Evolutionary conservation across 2,797 vertebrate genomes (phyloP).

Genomic region (Zenarchopterus dispar): DNA sequence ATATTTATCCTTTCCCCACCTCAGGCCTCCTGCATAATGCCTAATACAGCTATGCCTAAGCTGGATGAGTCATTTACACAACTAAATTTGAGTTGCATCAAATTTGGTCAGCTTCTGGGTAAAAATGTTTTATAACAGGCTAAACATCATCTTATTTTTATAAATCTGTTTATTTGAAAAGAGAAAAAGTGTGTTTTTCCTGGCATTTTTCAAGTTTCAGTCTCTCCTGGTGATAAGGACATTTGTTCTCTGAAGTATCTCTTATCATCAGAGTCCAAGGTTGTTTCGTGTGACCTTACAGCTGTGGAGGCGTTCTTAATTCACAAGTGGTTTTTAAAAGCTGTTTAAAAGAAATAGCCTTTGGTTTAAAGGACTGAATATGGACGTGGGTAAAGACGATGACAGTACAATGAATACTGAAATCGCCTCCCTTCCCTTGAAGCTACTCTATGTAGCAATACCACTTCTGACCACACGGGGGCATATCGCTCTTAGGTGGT

Average conservation of each 20-base stretch:
- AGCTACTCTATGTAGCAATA: no score
- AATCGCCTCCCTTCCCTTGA: no score
- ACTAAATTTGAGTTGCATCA: no score
- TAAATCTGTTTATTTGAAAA: background rate
- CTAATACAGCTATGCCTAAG: no score
- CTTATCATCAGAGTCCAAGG: constrained; percentile 8
- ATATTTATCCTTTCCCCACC: background rate
- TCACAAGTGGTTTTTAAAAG: background rate
- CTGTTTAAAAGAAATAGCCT: background rate
- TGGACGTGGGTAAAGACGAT: background rate
- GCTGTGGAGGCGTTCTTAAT: constrained; percentile 3
- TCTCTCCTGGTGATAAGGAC: constrained; percentile 1
- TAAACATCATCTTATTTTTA: background rate
- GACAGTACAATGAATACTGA: background rate
- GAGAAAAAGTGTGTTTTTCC: background rate
- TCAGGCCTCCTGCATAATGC: no score
- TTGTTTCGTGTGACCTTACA: background rate
- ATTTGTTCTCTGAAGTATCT: background rate
- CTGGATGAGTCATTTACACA: background rate
- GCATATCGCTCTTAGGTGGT: no score
- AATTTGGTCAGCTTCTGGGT: no score
- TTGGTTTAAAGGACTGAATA: background rate
- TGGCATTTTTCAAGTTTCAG: background rate
- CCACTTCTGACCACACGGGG: no score
- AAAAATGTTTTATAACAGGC: background rate